Percentiles rank a stretch among this genome's conserved stretches.
These are phyloP conservation scores for Brevipalpus yothersi DNA, from an alignment of 1,140 invertebrate species.

Conservation along the genomic window DNA sequence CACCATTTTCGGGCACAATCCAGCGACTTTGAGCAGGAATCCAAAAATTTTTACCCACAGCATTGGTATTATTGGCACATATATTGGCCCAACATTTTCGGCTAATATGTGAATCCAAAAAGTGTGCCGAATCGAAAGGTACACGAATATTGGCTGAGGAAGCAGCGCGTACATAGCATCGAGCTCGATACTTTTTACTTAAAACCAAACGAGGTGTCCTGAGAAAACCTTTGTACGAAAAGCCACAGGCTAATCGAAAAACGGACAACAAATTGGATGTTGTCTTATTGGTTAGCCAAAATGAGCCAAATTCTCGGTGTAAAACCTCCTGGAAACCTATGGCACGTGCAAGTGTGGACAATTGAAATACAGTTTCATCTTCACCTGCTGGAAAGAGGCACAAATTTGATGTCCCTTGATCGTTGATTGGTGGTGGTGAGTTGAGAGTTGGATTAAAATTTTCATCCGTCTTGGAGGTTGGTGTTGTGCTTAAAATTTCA, in stretches of 20 bases:
- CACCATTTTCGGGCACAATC: neutral
- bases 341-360: neutral
- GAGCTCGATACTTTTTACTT: neutral
- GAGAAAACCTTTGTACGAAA: neutral
- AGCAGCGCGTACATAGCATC: neutral
- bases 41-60: neutral
- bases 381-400: neutral
- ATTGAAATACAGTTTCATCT: neutral
- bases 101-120: neutral
- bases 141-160: neutral
- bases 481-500: neutral
- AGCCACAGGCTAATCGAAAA: neutral
- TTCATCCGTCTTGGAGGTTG: neutral
- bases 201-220: neutral
- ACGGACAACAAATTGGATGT: neutral
- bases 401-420: neutral
- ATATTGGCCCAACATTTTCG: neutral
- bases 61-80: neutral
- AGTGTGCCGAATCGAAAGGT: neutral
- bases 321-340: neutral
- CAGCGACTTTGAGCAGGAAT: neutral
- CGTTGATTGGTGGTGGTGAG: neutral
- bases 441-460: no score
- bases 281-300: neutral
- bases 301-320: neutral